Base-by-base conservation (phyloP, 2,888 invertebrate genomes). In the Drosophila percnosoma region DNA sequence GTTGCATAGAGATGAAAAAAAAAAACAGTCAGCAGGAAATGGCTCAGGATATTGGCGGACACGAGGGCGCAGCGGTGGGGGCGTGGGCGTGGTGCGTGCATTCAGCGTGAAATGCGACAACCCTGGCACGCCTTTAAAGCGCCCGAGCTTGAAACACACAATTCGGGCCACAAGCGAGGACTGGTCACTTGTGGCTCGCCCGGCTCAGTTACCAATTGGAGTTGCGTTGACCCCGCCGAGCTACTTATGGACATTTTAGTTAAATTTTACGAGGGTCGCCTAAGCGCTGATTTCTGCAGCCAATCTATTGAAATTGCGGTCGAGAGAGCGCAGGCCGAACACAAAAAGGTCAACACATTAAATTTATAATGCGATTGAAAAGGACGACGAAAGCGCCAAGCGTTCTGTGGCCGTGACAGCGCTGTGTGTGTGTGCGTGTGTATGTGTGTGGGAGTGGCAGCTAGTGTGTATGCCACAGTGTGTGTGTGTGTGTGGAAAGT, bases 231-330 rank as follows among this genome's bases (percentile, higher is more conserved):
- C 49, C 55, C 45, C 61, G n/a, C 13, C 29, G 36, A 72, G 79
- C 85, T 79, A 80, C 88, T 86, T 86, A 90, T 66, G 78, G 61
- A 71, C 80, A 88, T 90, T 86, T 86, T 90, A 89, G 85, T 89
- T 89, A 88, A 88, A 90, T 90, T 86, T 86, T 88, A 86, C 83
- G 88, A 73, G 64, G 55, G 49, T 36, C 63, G 65, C 68, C 68
- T 66, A 68, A 61, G 72, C 82, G 72, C 73, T 68, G 78, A 82
- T 71, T 82, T 76, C 64, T 60, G 59, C 62, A 73, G 87, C 67
- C 87, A 89, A 89, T 90, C 86, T 82, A 85, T 87, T 73, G 86
- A 73, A 87, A 86, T 89, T 86, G 85, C 85, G 85, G 90, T 89
- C 75, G 85, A 73, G 85, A 72, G 84, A 62, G 59, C 52, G 54